phyloP scores from a whole-genome alignment of 2,113 vertebrate species.

The Ardeotis arabs region DNA sequence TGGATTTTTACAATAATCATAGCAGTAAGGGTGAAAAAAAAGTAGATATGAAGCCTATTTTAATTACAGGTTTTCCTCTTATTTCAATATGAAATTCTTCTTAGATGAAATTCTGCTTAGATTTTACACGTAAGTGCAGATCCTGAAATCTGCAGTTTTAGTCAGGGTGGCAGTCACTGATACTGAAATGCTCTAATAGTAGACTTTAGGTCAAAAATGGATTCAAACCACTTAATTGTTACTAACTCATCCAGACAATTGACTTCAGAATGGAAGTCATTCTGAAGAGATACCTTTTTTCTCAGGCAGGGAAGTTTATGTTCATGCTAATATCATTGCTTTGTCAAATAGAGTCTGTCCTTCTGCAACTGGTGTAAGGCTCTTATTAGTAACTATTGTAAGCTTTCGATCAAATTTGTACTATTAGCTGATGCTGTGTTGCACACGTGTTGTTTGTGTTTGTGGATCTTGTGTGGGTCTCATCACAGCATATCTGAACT shows the following conservation, averaged over 20 bases:
- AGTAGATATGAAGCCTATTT: not conserved
- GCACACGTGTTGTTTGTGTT: not conserved
- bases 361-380: not conserved
- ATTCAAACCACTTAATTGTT: not conserved
- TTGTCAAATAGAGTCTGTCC: not conserved
- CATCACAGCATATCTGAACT: not conserved
- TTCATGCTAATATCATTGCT: not conserved
- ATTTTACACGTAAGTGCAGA: not conserved
- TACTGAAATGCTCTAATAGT: not conserved
- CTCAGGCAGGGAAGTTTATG: not conserved
- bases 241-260: not conserved
- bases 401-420: not conserved
- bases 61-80: slow-evolving; percentile 40
- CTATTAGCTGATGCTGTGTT: not conserved
- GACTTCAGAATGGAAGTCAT: not conserved
- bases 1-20: not conserved
- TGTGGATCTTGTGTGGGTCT: not conserved
- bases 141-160: not conserved
- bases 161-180: not conserved
- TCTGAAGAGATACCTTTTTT: not conserved
- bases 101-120: not conserved
- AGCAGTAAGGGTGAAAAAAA: not conserved
- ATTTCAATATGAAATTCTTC: not conserved
- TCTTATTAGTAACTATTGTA: not conserved
- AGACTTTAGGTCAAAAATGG: not conserved